A percentile compares a stretch with the other conserved stretches of the same genome.
Evolutionary conservation across 2,113 vertebrate genomes (phyloP).

Genomic region (Alexandromys fortis): DNA sequence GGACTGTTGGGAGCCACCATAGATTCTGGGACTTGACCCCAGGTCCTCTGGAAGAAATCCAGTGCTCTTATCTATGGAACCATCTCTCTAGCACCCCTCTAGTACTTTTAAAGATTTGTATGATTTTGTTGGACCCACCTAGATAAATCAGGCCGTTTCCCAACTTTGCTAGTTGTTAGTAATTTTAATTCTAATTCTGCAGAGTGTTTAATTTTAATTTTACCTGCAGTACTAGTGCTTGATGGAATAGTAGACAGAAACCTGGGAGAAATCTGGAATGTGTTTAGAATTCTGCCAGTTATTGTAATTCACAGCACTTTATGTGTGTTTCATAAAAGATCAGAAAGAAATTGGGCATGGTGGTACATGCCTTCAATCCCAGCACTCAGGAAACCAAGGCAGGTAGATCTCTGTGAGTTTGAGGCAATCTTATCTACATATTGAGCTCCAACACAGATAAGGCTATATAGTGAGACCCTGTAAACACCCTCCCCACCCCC

Average conservation of each 20-base stretch:
- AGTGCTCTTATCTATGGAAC: background rate
- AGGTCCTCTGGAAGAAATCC: background rate
- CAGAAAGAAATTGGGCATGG: background rate
- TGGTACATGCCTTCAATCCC: background rate
- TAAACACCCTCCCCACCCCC: no score
- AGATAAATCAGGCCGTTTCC: background rate
- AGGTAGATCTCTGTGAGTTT: background rate
- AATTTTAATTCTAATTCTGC: background rate
- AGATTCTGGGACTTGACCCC: background rate
- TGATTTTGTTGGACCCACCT: background rate
- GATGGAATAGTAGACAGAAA: background rate
- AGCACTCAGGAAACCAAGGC: background rate
- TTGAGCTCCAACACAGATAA: background rate
- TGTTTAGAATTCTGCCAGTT: conserved; percentile 25
- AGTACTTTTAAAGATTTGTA: background rate
- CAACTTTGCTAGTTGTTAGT: background rate
- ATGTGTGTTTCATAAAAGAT: conserved; percentile 28
- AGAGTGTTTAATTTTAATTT: background rate
- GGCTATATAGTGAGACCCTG: background rate
- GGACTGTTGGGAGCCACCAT: background rate
- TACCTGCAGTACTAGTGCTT: background rate
- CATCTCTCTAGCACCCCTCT: background rate
- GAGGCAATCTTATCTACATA: background rate
- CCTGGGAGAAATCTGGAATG: background rate
- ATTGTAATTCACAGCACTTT: background rate